Evolutionary conservation across 2,797 vertebrate species (phyloP).

Genomic region (Hypotaenidia philippensis): DNA sequence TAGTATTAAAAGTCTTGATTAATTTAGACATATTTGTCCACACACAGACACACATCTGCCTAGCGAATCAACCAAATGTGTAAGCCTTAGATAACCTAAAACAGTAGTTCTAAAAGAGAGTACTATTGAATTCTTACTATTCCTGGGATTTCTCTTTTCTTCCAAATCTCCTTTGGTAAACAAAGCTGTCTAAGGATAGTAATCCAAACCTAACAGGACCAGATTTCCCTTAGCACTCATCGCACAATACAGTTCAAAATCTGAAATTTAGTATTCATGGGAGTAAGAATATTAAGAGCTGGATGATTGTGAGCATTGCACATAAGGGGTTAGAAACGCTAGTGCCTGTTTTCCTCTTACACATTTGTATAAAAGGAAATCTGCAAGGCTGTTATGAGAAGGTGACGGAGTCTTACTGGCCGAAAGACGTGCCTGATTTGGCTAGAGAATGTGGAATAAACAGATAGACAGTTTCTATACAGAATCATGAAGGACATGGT

Average conservation of each 20-base stretch:
- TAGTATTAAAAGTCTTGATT: not conserved
- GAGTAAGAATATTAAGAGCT: not conserved
- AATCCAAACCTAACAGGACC: not conserved
- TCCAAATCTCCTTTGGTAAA: not conserved
- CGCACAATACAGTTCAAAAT: not conserved
- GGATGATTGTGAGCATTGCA: no score
- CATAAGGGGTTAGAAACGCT: no score
- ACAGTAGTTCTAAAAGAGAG: not conserved
- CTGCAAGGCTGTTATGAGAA: no score
- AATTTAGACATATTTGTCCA: not conserved
- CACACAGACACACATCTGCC: not conserved
- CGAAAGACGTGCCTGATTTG: no score
- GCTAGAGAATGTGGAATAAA: no score
- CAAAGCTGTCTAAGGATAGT: not conserved
- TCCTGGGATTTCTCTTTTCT: not conserved
- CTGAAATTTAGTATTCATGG: accelerated
- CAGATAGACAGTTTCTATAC: no score
- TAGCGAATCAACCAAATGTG: not conserved
- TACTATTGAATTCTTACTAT: not conserved
- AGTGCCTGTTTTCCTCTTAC: no score
- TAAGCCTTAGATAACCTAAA: not conserved
- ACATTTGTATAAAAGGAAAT: no score
- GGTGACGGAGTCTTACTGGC: no score
- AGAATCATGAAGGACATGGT: no score
- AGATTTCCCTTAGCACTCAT: not conserved